Evolutionary conservation across 1,140 invertebrate genomes (phyloP).

Genomic region (Nymphalis io): DNA sequence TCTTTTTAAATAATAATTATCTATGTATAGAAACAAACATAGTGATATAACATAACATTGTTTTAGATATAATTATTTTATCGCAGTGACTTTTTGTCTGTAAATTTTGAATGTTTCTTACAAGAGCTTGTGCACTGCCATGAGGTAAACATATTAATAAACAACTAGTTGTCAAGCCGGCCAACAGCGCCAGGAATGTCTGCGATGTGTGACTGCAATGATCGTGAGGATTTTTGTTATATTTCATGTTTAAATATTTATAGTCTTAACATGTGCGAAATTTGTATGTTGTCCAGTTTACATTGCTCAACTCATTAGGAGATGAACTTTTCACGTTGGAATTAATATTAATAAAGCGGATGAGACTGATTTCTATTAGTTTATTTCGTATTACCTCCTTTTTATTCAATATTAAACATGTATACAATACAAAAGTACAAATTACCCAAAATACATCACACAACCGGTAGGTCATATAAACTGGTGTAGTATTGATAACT

Average conservation of each 20-base stretch:
- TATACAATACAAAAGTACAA: not conserved
- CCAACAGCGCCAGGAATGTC: not conserved
- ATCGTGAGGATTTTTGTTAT: conserved; percentile 20
- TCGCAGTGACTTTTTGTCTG: conserved; percentile 4
- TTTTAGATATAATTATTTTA: conserved; percentile 4
- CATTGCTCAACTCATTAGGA: conserved; percentile 54
- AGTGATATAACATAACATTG: not conserved
- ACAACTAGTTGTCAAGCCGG: conserved; percentile 18
- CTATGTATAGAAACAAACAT: not conserved
- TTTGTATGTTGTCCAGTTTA: conserved; percentile 43
- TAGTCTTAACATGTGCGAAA: conserved; percentile 32
- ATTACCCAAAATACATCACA: no score
- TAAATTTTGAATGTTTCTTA: conserved; percentile 16
- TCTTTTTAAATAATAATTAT: not conserved
- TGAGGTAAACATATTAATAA: conserved; percentile 28
- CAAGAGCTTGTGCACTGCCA: conserved; percentile 56
- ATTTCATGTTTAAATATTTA: conserved; percentile 37
- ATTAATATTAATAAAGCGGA: conserved; percentile 62
- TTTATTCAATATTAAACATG: not conserved
- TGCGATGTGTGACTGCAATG: not conserved
- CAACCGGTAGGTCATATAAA: no score
- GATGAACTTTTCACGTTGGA: conserved; percentile 42
- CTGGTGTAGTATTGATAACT: no score
- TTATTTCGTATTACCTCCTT: conserved; percentile 27
- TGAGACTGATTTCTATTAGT: conserved; percentile 59